Evolutionary conservation across 2,888 invertebrate species (phyloP).

Genomic region (Conops quadrifasciatus): DNA sequence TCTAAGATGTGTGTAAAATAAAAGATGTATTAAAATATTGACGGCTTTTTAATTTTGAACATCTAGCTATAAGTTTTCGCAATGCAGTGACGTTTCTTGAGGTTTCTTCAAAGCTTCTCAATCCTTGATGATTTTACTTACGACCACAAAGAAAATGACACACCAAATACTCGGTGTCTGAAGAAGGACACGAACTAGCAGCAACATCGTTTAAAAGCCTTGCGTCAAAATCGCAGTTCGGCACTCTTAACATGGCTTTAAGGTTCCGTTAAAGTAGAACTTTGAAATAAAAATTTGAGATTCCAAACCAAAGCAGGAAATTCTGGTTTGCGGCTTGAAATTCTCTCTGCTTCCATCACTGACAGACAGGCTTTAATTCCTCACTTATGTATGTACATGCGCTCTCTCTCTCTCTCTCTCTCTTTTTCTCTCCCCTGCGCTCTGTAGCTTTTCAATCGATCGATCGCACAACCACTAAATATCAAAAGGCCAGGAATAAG

Average conservation of each 20-base stretch:
- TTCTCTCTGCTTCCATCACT: neutral
- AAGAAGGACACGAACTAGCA: too few species aligned
- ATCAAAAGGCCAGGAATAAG: slow-evolving; percentile 10
- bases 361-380: slow-evolving; percentile 9
- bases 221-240: too few species aligned
- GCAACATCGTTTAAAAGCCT: too few species aligned
- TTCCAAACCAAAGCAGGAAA: slow-evolving; percentile 40
- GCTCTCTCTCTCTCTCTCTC: neutral
- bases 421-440: neutral
- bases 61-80: too few species aligned
- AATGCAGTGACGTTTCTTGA: too few species aligned
- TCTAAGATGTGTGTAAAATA: slow-evolving; percentile 36
- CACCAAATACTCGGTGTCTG: too few species aligned
- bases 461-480: slow-evolving; percentile 17
- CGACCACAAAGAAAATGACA: too few species aligned
- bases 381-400: too few species aligned
- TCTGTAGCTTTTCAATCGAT: slow-evolving; percentile 16
- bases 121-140: too few species aligned
- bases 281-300: slow-evolving; percentile 21
- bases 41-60: too few species aligned
- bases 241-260: neutral
- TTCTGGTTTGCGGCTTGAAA: slow-evolving; percentile 45
- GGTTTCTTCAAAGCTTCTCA: too few species aligned
- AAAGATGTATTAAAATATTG: slow-evolving; percentile 32
- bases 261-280: slow-evolving; percentile 12